Evolutionary conservation across 2,888 invertebrate species (phyloP).

Genomic region (Torymus texanus): DNA sequence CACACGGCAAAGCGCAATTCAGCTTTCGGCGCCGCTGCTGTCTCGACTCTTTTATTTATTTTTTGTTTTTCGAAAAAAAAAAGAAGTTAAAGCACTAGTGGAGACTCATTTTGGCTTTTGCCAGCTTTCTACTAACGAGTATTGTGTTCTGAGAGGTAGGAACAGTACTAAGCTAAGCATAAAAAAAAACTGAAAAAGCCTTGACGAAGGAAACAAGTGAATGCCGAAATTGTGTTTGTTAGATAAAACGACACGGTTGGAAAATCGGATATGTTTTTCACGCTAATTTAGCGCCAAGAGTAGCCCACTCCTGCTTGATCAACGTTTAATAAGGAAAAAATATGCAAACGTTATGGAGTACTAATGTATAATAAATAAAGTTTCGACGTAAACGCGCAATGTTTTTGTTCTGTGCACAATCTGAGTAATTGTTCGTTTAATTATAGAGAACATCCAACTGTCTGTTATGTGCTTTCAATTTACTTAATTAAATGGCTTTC

Average conservation of each 20-base stretch:
- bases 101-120: constrained; percentile 39
- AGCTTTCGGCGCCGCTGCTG: constrained; percentile 12
- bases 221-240: not conserved
- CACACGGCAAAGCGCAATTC: constrained; percentile 24
- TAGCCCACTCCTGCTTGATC: too few relatives aligned
- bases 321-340: too few relatives aligned
- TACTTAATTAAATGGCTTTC: constrained; percentile 1
- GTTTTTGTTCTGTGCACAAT: too few relatives aligned
- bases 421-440: too few relatives aligned
- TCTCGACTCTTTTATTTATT: constrained; percentile 10
- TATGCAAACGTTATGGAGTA: too few relatives aligned
- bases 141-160: constrained; percentile 14
- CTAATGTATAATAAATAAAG: too few relatives aligned
- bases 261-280: too few relatives aligned
- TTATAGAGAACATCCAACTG: too few relatives aligned
- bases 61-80: not conserved
- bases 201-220: constrained; percentile 5
- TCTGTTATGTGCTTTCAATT: not conserved
- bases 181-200: not conserved
- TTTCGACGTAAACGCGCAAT: too few relatives aligned
- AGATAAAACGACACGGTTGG: not conserved
- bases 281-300: too few relatives aligned
- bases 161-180: constrained; percentile 31
- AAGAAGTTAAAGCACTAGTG: constrained; percentile 9
- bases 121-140: constrained; percentile 32